These are phyloP conservation scores for Oryctolagus cuniculus DNA, from an alignment of 2,113 vertebrate species.

Conservation along the genomic window mOryCun1.1 NC_091443.1:85148001-85148500, in stretches of 20 bases:
- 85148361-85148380: not conserved
- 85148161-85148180: too few species aligned
- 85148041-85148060: too few species aligned
- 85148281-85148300: not conserved
- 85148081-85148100: too few species aligned
- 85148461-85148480: not conserved
- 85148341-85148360: not conserved
- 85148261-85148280: not conserved
- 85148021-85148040: too few species aligned
- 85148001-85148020: too few species aligned
- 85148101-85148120: too few species aligned
- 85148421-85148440: not conserved
- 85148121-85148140: too few species aligned
- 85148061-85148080: too few species aligned
- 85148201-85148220: too few species aligned
- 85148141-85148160: too few species aligned
- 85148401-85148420: not conserved
- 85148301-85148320: not conserved
- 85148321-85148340: not conserved
- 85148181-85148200: too few species aligned
- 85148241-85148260: not conserved
- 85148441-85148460: conserved; percentile 10
- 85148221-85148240: too few species aligned
- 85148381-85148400: not conserved
- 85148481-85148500: not conserved